Evolutionary conservation across 2,888 invertebrate genomes (phyloP).

Genomic region (Tenodera sinensis): DNA sequence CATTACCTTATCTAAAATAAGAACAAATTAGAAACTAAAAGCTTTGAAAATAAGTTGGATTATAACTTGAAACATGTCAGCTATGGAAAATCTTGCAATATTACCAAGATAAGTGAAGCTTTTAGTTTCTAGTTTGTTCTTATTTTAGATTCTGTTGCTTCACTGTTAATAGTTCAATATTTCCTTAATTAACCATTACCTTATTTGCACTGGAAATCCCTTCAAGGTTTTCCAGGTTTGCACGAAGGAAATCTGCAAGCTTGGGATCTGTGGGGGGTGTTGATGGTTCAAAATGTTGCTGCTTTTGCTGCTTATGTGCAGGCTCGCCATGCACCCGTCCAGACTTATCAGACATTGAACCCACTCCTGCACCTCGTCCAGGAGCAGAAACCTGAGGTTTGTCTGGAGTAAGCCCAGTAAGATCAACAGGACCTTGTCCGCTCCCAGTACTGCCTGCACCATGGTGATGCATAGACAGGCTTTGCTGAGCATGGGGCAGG

Average conservation of each 20-base stretch:
- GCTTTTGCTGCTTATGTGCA: constrained; percentile 25
- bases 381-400: constrained; percentile 12
- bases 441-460: neutral
- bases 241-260: constrained; percentile 67
- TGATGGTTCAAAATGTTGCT: constrained; percentile 41
- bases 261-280: constrained; percentile 54
- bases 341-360: neutral
- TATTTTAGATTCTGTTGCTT: too few species aligned
- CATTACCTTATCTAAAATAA: constrained; percentile 38
- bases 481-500: constrained; percentile 19
- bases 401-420: constrained; percentile 27
- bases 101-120: too few species aligned
- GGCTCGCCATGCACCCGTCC: constrained; percentile 9
- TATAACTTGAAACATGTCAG: too few species aligned
- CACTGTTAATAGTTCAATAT: too few species aligned
- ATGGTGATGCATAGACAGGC: constrained; percentile 16
- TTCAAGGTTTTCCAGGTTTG: constrained; percentile 68
- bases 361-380: neutral
- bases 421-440: constrained; percentile 19
- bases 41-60: too few species aligned
- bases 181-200: constrained; percentile 29
- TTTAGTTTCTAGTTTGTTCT: too few species aligned
- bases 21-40: too few species aligned
- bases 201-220: constrained; percentile 47
- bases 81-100: too few species aligned